Base-by-base conservation (phyloP, 1,140 invertebrate genomes). In the Ceratina australensis region DNA sequence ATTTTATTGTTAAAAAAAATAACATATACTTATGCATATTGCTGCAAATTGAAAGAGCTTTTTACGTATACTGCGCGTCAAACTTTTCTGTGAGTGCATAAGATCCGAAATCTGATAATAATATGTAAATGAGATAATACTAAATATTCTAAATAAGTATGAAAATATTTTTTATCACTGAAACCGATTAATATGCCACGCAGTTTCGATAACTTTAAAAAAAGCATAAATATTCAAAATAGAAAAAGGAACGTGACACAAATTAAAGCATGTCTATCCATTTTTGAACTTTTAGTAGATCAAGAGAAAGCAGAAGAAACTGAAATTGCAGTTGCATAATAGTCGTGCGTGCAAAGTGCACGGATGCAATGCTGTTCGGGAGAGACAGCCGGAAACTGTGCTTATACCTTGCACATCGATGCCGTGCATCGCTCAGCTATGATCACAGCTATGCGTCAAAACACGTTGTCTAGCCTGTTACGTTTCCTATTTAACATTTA, bases 311-410 rank as follows among this genome's bases (percentile, higher is more conserved):
- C 10, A 28, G 18, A 72, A 72, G n/a, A 49, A 42, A n/a, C 16
- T n/a, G 52, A 64, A 76, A 83, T 79, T 72, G 66, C 72, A 71
- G 33, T 57, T 72, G 66, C 65, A 68, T 26, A 65, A 54, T 50
- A 60, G 26, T 71, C 63, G 61, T 60, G 52, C 80, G 69, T 33
- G 66, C 78, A 66, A 28, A 79, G 56, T 72, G 65, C 67, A 81
- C 81, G 75, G 64, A 77, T 74, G 79, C 82, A 28, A 84, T 84
- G 69, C 69, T 79, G 65, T 64, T 84, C 72, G 84, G 78, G 85
- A 84, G 86, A 89, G 82, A 85, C 83, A 82, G 80, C 88, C 88
- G 89, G 89, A 90, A 90, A 89, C 87, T 86, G 78, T 79, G 83
- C 79, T 85, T 79, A 81, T 86, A 83, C 75, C 66, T 82, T 76